A percentile compares a stretch with the other conserved stretches of the same genome.
Evolutionary conservation across 2,888 invertebrate genomes (phyloP).

Genomic region (Trissolcus brochymenae): DNA sequence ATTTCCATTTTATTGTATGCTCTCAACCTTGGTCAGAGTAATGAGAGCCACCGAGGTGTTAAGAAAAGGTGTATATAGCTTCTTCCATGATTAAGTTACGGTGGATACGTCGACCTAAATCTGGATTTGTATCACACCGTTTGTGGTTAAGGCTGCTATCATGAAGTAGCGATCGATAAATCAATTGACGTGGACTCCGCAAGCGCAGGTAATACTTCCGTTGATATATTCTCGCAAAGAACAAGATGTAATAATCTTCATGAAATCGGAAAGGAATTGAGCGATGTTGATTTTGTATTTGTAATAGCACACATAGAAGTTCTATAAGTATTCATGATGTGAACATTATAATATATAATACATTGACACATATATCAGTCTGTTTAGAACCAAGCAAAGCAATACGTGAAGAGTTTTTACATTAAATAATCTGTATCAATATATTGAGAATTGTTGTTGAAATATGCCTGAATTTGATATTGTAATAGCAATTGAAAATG

Average conservation of each 20-base stretch:
- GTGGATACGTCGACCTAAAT: constrained; percentile 63
- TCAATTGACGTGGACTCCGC: constrained; percentile 64
- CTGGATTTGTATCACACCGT: constrained; percentile 57
- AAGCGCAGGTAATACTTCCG: constrained; percentile 59
- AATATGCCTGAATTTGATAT: no score
- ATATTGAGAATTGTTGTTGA: no score
- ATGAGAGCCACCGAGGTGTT: constrained; percentile 53
- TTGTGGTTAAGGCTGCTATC: constrained; percentile 62
- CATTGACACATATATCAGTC: no score
- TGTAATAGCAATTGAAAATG: no score
- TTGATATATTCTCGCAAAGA: constrained; percentile 2
- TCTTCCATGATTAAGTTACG: constrained; percentile 19
- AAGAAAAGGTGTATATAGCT: constrained; percentile 25
- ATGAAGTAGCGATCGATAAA: constrained; percentile 66
- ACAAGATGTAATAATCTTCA: no score
- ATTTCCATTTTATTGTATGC: constrained; percentile 22
- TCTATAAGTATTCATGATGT: no score
- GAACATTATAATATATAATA: no score
- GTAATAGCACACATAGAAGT: no score
- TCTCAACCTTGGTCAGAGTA: constrained; percentile 28
- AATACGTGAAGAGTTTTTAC: no score
- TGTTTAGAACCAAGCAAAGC: no score
- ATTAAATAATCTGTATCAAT: no score
- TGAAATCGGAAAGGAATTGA: background rate
- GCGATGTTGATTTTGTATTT: no score